Percentiles rank a stretch among this genome's conserved stretches.
Evolutionary conservation across 2,888 invertebrate species (phyloP).

Genomic region (Pristionchus exspectatus): DNA sequence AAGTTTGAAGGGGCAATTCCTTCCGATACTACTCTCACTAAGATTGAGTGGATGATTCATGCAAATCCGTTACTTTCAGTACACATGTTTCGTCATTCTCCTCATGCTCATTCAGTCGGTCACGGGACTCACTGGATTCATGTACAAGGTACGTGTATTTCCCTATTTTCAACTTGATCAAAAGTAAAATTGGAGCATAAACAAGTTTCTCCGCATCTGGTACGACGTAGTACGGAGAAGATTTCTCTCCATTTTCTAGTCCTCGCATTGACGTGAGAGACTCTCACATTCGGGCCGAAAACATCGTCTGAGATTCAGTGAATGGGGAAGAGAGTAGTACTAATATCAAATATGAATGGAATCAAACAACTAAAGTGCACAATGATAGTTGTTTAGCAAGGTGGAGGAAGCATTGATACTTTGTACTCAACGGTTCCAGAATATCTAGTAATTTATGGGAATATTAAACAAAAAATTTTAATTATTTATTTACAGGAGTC

Average conservation of each 20-base stretch:
- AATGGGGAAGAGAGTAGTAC: background rate
- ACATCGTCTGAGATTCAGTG: too few species aligned
- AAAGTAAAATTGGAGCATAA: background rate
- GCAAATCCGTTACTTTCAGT: slow-evolving; percentile 82
- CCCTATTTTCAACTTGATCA: slow-evolving; percentile 79
- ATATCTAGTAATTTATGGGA: too few species aligned
- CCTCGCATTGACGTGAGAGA: too few species aligned
- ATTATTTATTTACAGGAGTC: slow-evolving; percentile 60
- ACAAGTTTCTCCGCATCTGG: background rate
- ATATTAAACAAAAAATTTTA: too few species aligned
- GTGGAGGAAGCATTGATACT: too few species aligned
- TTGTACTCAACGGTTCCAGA: too few species aligned
- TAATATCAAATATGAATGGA: background rate
- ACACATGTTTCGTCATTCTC: slow-evolving; percentile 87
- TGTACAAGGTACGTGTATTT: slow-evolving; percentile 84
- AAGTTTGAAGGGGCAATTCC: too few species aligned
- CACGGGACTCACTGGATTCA: slow-evolving; percentile 87
- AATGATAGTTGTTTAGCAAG: too few species aligned
- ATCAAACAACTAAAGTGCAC: too few species aligned
- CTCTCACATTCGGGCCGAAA: background rate
- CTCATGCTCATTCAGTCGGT: slow-evolving; percentile 88
- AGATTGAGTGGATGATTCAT: too few species aligned
- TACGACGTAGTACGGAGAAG: background rate
- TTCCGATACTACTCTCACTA: too few species aligned
- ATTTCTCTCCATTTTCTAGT: background rate